Evolutionary conservation across 1,140 invertebrate species (phyloP).

Genomic region (Psilanteris sp.): DNA sequence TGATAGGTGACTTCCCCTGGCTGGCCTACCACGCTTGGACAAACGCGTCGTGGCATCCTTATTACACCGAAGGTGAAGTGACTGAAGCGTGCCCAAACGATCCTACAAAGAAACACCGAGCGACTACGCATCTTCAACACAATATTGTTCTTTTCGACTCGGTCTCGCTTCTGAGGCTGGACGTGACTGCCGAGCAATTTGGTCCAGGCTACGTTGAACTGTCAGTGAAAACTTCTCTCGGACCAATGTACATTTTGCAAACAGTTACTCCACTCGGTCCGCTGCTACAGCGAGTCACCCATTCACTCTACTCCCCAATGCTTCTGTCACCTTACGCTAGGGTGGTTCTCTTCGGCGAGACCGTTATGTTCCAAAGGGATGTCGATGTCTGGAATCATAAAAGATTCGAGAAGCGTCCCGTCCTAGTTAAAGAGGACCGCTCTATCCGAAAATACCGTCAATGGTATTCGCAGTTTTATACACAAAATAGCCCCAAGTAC

Average conservation of each 20-base stretch:
- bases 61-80: constrained; percentile 18
- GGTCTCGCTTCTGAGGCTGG: constrained; percentile 79
- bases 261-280: constrained; percentile 90
- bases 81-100: constrained; percentile 8
- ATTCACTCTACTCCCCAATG: constrained; percentile 85
- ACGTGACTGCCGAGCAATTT: constrained; percentile 85
- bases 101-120: constrained; percentile 80
- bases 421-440: constrained; percentile 88
- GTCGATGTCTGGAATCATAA: constrained; percentile 95
- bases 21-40: constrained; percentile 72
- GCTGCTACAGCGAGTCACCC: constrained; percentile 87
- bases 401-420: constrained; percentile 85
- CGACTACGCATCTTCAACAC: constrained; percentile 82
- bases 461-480: constrained; percentile 95
- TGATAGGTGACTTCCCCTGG: constrained; percentile 80
- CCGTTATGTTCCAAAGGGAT: constrained; percentile 91
- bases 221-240: constrained; percentile 81
- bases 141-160: constrained; percentile 81
- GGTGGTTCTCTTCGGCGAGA: constrained; percentile 86
- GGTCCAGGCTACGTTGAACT: constrained; percentile 90
- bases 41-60: constrained; percentile 65
- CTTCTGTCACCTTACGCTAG: constrained; percentile 84
- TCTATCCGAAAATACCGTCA: constrained; percentile 85
- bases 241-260: constrained; percentile 86
- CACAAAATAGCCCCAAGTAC: constrained; percentile 85